phyloP scores from a whole-genome alignment of 2,797 vertebrate species.

The Neostethus bicornis region DNA sequence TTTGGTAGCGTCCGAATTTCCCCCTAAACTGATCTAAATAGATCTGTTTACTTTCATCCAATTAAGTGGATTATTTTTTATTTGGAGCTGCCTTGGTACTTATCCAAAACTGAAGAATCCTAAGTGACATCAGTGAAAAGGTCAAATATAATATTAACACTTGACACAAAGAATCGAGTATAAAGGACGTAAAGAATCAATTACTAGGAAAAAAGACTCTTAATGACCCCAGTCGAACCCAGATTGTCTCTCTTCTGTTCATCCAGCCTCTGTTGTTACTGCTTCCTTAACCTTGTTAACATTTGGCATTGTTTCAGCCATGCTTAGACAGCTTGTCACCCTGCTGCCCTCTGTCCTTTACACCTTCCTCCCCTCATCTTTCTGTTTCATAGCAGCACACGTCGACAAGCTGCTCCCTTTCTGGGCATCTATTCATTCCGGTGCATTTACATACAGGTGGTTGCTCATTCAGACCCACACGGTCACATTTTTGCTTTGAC shows the following conservation, averaged over 20 bases:
- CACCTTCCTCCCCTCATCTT: constrained; percentile 47
- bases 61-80: neutral
- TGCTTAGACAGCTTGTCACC: constrained; percentile 70
- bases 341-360: constrained; percentile 70
- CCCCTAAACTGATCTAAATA: too few relatives aligned
- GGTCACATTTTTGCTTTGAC: constrained; percentile 61
- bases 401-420: constrained; percentile 77
- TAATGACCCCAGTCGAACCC: constrained; percentile 51
- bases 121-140: constrained; percentile 15
- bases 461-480: constrained; percentile 24
- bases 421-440: constrained; percentile 33
- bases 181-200: constrained; percentile 39
- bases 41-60: neutral
- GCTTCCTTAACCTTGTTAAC: constrained; percentile 69
- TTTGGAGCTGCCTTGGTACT: neutral
- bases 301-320: constrained; percentile 68
- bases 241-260: constrained; percentile 61
- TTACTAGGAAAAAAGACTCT: constrained; percentile 41
- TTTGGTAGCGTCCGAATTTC: too few relatives aligned
- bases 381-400: constrained; percentile 73
- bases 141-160: constrained; percentile 48
- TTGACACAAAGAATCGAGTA: constrained; percentile 30
- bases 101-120: constrained; percentile 13
- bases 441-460: constrained; percentile 82
- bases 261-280: constrained; percentile 54